Conservation (phyloP, 2,113 vertebrate species). For the Tinamus guttatus region DNA sequence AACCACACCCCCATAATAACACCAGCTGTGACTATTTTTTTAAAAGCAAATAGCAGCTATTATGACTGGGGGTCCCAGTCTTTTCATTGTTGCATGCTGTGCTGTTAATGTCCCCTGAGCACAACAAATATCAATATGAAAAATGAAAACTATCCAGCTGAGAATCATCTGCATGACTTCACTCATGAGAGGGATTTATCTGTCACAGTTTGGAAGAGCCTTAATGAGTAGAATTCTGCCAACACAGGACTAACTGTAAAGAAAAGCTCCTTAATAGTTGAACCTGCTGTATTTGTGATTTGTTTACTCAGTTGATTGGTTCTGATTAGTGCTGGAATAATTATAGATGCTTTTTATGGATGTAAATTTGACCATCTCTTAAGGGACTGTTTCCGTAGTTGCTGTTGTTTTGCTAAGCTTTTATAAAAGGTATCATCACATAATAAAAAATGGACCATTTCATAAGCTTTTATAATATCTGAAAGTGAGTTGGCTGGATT, state of each 20-base stretch:
- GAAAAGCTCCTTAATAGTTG: not conserved
- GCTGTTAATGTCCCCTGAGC: not conserved
- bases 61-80: not conserved
- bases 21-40: not conserved
- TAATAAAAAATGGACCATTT: not conserved
- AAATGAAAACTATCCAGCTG: not conserved
- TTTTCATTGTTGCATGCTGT: not conserved
- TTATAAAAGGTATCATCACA: constrained; percentile 2
- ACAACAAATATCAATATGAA: not conserved
- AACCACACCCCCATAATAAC: too few relatives aligned
- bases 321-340: not conserved
- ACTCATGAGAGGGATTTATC: constrained; percentile 3
- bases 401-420: constrained; percentile 1
- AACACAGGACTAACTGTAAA: not conserved
- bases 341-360: not conserved
- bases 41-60: not conserved
- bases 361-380: not conserved
- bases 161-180: not conserved
- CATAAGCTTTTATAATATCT: not conserved
- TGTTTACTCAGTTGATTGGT: not conserved
- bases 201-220: not conserved
- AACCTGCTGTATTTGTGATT: constrained; percentile 19
- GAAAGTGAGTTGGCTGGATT: not conserved
- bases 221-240: not conserved
- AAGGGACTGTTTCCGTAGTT: not conserved